A percentile compares a stretch with the other conserved stretches of the same genome.
These are phyloP conservation scores for Hippasteria phrygiana DNA, from an alignment of 53 echinoderm and acorn worm genomes.

Conservation along the genomic window DNA sequence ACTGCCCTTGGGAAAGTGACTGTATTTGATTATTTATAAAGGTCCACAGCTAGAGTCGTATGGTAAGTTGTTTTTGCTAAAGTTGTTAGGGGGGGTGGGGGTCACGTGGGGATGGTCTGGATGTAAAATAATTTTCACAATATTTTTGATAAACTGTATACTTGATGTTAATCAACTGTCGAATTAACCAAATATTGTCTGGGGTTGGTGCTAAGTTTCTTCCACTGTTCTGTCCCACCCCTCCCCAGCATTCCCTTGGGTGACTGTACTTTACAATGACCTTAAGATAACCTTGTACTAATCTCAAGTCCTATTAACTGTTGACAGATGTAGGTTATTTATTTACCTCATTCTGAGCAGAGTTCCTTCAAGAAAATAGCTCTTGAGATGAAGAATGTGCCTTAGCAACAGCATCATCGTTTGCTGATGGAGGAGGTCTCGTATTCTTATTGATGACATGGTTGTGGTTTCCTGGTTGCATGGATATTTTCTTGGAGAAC, in stretches of 20 bases:
- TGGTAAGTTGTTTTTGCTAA: too few relatives aligned
- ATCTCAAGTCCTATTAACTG: background rate
- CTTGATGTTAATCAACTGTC: too few relatives aligned
- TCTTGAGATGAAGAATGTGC: background rate
- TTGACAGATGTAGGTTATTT: background rate
- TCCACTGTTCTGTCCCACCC: too few relatives aligned
- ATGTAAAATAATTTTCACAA: too few relatives aligned
- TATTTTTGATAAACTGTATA: too few relatives aligned
- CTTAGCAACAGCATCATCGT: background rate
- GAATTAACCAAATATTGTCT: too few relatives aligned
- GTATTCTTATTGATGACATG: background rate
- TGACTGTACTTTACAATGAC: too few relatives aligned
- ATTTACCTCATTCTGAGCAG: background rate
- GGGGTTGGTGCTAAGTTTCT: too few relatives aligned
- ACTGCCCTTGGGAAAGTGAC: background rate
- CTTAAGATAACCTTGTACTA: background rate
- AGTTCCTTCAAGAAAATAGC: background rate
- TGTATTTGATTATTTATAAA: background rate
- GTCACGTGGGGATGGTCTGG: too few relatives aligned
- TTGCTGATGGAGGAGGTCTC: background rate
- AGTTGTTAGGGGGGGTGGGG: too few relatives aligned
- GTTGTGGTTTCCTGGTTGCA: background rate
- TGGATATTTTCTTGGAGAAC: background rate
- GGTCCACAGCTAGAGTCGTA: too few relatives aligned
- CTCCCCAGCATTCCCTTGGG: too few relatives aligned